These are phyloP conservation scores for Drosophila stalkeri DNA, from an alignment of 2,888 invertebrate species.

Conservation along the genomic window DNA sequence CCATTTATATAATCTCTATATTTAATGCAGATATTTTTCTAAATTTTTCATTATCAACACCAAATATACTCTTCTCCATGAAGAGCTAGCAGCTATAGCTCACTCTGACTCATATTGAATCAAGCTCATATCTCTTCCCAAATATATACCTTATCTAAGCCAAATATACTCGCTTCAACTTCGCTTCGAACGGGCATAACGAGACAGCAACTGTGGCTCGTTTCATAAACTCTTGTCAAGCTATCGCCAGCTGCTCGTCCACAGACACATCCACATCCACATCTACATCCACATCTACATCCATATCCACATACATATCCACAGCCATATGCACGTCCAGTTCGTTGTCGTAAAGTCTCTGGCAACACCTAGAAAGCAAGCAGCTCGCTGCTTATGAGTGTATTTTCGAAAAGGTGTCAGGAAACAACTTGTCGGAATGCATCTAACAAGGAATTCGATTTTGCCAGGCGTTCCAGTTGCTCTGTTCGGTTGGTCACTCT, in stretches of 20 bases:
- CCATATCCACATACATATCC: conserved; percentile 14
- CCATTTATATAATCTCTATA: not conserved
- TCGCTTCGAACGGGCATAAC: conserved; percentile 3
- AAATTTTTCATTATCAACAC: not conserved
- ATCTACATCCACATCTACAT: conserved; percentile 10
- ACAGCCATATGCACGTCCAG: conserved; percentile 28
- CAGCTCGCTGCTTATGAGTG: conserved; percentile 72
- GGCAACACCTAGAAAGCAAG: conserved; percentile 76
- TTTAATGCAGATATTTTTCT: too few relatives aligned
- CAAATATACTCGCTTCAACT: not conserved
- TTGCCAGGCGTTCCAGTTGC: conserved; percentile 79
- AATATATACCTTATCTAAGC: not conserved
- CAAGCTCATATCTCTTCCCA: not conserved
- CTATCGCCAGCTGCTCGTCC: conserved; percentile 66
- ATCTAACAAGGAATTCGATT: conserved; percentile 86
- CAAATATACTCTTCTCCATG: not conserved
- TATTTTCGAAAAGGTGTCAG: conserved; percentile 85
- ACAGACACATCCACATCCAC: conserved; percentile 21
- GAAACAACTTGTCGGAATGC: conserved; percentile 86
- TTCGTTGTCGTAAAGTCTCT: conserved; percentile 72
- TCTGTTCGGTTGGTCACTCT: conserved; percentile 49
- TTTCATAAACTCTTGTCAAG: conserved; percentile 80
- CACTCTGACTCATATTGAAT: too few relatives aligned
- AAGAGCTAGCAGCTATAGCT: not conserved
- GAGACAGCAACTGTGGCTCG: conserved; percentile 68